Evolutionary conservation across 2,113 vertebrate genomes (phyloP).

Genomic region (Oreochromis spilurus): DNA sequence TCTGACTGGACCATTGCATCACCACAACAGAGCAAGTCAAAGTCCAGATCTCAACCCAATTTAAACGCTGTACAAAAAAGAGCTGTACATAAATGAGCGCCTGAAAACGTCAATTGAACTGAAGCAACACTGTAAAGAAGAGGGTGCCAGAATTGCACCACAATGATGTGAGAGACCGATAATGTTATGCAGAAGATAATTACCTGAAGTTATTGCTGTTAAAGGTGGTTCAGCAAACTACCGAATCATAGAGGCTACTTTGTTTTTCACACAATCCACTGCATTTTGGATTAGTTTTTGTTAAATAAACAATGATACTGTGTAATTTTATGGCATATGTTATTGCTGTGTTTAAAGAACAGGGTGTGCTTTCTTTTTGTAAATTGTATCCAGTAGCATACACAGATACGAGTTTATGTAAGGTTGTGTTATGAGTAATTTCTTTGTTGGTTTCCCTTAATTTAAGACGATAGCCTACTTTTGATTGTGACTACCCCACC

Average conservation of each 20-base stretch:
- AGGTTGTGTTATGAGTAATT: background rate
- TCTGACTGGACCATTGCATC: background rate
- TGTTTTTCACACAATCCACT: background rate
- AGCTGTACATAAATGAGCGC: background rate
- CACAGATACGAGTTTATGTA: background rate
- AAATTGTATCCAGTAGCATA: background rate
- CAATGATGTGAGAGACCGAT: background rate
- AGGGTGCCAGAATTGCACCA: background rate
- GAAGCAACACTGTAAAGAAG: background rate
- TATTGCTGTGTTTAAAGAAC: background rate
- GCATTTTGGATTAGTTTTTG: background rate
- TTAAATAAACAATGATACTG: background rate
- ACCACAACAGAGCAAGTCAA: background rate
- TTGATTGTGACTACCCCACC: constrained; percentile 1
- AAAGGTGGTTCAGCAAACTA: background rate
- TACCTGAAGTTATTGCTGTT: background rate
- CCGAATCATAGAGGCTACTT: background rate
- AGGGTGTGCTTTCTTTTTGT: background rate
- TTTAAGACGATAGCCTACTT: background rate
- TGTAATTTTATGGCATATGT: background rate
- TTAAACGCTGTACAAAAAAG: background rate
- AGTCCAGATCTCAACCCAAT: background rate
- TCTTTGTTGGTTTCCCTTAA: background rate
- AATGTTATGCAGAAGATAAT: background rate
- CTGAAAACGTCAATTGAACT: background rate